Percentiles rank a stretch among this genome's conserved stretches.
These are phyloP conservation scores for Rhadina sibilatrix DNA, from an alignment of 2,113 vertebrate species.

Conservation along the genomic window DNA sequence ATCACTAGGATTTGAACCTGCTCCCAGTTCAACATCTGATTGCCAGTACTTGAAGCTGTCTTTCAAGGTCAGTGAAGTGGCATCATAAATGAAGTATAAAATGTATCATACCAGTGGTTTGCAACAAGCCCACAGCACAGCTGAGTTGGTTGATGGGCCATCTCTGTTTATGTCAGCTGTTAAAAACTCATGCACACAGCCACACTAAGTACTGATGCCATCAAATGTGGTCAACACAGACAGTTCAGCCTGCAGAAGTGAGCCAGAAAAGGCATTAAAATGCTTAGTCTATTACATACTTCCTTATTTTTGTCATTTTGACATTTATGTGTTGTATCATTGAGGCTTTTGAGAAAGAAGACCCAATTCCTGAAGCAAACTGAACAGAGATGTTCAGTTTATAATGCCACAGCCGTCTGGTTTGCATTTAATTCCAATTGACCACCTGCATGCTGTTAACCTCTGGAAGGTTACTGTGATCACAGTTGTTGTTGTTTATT, in stretches of 20 bases:
- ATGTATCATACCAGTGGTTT: neutral
- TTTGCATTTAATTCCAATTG: slow-evolving; percentile 67
- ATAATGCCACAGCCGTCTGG: slow-evolving; percentile 60
- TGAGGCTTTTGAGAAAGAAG: slow-evolving; percentile 69
- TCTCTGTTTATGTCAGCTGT: slow-evolving; percentile 69
- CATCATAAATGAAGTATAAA: neutral
- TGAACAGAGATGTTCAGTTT: slow-evolving; percentile 61
- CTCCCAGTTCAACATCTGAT: neutral
- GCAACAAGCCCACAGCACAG: slow-evolving; percentile 33
- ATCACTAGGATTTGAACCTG: neutral
- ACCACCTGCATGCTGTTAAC: slow-evolving; percentile 79
- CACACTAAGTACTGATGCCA: slow-evolving; percentile 59
- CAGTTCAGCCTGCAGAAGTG: slow-evolving; percentile 53
- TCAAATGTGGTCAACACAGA: slow-evolving; percentile 68
- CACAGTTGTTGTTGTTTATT: slow-evolving; percentile 77
- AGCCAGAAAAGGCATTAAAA: slow-evolving; percentile 79
- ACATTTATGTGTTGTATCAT: slow-evolving; percentile 77
- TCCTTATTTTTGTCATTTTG: slow-evolving; percentile 79
- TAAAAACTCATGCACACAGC: slow-evolving; percentile 60
- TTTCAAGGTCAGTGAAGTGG: neutral
- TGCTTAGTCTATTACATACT: slow-evolving; percentile 77
- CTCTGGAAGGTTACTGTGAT: slow-evolving; percentile 75
- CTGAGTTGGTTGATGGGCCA: slow-evolving; percentile 15
- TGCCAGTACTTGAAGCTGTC: neutral
- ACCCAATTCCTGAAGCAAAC: slow-evolving; percentile 59